Percentiles rank a stretch among this genome's conserved stretches.
These are phyloP conservation scores for Callyntrura sp. DNA, from an alignment of 2,888 invertebrate genomes.

Conservation along the genomic window DNA sequence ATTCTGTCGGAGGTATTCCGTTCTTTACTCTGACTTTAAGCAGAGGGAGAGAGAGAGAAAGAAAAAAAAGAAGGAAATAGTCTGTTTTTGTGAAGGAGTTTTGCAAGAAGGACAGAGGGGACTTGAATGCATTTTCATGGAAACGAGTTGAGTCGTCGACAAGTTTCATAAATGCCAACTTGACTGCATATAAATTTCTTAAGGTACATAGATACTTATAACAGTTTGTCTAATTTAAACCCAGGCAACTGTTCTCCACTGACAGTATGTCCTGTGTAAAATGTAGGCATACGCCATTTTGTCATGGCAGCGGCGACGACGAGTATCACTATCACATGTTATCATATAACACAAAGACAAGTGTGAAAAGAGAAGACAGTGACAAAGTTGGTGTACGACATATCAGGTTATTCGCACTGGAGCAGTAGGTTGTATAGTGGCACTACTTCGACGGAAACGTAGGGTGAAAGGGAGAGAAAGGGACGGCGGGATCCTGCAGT, in stretches of 20 bases:
- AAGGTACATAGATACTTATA: constrained; percentile 12
- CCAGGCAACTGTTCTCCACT: not conserved
- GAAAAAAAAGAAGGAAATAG: not conserved
- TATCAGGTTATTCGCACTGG: constrained; percentile 52
- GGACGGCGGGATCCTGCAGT: constrained; percentile 5
- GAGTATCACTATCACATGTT: constrained; percentile 1
- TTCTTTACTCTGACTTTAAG: constrained; percentile 9
- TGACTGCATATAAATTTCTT: constrained; percentile 40
- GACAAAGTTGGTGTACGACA: constrained; percentile 50
- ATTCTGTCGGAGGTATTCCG: constrained; percentile 2
- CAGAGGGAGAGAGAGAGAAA: not conserved
- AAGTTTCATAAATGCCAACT: constrained; percentile 61
- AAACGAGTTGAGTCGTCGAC: constrained; percentile 39
- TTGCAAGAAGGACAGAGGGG: constrained; percentile 47
- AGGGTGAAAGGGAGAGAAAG: not conserved
- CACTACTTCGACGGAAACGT: constrained; percentile 3
- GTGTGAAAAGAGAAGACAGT: constrained; percentile 55
- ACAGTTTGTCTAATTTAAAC: not conserved
- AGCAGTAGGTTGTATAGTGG: not conserved
- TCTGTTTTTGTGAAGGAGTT: constrained; percentile 13
- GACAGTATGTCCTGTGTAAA: not conserved
- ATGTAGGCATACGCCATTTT: not conserved
- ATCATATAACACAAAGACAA: constrained; percentile 40
- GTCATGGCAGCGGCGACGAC: not conserved
- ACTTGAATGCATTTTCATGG: constrained; percentile 66